Evolutionary conservation across 2,797 vertebrate species (phyloP), one percentile per base, ranked within the genome.

Genomic region (Parambassis ranga): DNA sequence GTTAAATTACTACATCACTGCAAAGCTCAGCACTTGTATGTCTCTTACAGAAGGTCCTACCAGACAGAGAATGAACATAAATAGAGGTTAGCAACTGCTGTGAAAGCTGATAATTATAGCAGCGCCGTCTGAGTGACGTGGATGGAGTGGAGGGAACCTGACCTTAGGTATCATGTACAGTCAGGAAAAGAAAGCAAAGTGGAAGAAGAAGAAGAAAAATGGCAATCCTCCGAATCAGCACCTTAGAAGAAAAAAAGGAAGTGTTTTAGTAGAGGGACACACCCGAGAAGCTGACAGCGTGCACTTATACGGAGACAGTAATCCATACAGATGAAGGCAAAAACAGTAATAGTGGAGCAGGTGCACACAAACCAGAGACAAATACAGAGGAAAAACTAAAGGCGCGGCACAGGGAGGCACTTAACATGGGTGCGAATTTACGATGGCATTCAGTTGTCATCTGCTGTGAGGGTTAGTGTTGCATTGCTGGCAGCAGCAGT

Each of bases 391-490:
- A 14, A 24, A 35, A 44, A 35, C 19, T 13, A 20, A 37, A 50
- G 52, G 22, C 11, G 39, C 10, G 38, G 16, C 32, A n/a, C 20
- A 14, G 33, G 57, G 43, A 28, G 4, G 6, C 53, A 24, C 26
- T 74, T 36, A 53, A 6, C 2, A 10, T 9, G 39, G 28, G 18
- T 43, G 46, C 65, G 56, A 42, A 86, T 83, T 79, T 69, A 84
- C 11, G 18, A 46, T 39, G 51, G 52, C 7, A n/a, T 57, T 77
- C 58, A 44, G 39, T 47, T 74, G 81, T 87, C 77, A 75, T 78
- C 78, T 71, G 38, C 62, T 52, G n/a, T n/a, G n/a, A 52, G 58
- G 77, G 75, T 85, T 78, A 59, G 77, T 79, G 69, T 77, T 77
- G 75, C 63, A 38, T 38, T 33, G 77, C 75, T 65, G 75, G 75